These are phyloP conservation scores for Zhuqinia jingwanae DNA, from an alignment of 2,888 invertebrate species.

Conservation along the genomic window DNA sequence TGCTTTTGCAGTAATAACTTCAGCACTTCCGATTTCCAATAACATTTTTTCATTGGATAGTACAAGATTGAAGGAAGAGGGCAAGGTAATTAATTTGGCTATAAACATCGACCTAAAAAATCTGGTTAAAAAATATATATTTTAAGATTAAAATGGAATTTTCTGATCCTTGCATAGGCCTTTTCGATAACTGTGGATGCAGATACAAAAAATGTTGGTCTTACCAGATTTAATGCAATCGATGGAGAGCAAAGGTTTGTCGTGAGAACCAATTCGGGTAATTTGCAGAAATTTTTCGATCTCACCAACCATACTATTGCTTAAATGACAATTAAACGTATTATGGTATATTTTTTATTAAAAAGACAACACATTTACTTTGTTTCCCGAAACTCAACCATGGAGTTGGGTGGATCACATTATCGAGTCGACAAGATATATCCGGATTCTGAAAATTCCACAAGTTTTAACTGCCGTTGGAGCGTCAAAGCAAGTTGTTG, in stretches of 20 bases:
- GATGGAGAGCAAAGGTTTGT: slow-evolving; percentile 48
- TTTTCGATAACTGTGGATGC: slow-evolving; percentile 47
- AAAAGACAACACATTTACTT: slow-evolving; percentile 60
- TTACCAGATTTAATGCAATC: neutral
- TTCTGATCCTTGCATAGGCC: neutral
- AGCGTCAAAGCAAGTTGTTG: slow-evolving; percentile 41
- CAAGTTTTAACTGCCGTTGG: slow-evolving; percentile 58
- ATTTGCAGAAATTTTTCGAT: too few relatives aligned
- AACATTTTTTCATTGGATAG: neutral
- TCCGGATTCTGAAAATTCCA: slow-evolving; percentile 40
- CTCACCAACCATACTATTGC: neutral
- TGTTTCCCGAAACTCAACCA: slow-evolving; percentile 57
- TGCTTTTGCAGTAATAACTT: neutral
- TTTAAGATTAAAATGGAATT: neutral
- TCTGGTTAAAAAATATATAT: too few relatives aligned
- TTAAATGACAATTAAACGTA: neutral
- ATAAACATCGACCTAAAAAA: too few relatives aligned
- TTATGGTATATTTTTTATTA: neutral
- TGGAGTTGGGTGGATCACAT: slow-evolving; percentile 67
- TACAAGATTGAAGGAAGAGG: neutral
- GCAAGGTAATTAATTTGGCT: too few relatives aligned
- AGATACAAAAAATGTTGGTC: slow-evolving; percentile 9
- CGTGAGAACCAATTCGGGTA: slow-evolving; percentile 48
- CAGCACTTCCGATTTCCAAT: neutral
- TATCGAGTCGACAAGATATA: slow-evolving; percentile 49